A percentile compares a stretch with the other conserved stretches of the same genome.
These are phyloP conservation scores for Glandiceps talaboti DNA, from an alignment of 53 echinoderm and acorn worm species.

Conservation along the genomic window DNA sequence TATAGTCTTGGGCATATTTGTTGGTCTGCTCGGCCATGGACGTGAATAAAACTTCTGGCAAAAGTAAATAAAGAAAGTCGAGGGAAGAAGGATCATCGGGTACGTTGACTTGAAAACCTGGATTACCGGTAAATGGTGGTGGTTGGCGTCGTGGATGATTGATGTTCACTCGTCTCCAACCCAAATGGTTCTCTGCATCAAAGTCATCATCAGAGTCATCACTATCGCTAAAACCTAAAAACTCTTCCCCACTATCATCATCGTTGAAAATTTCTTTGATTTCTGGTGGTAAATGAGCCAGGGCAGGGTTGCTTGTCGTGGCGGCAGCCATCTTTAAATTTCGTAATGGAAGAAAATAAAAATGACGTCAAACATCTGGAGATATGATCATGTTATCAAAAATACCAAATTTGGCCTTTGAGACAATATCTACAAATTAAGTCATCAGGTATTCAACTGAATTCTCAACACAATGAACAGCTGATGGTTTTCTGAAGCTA, in stretches of 20 bases:
- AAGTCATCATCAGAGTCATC: slow-evolving; percentile 8
- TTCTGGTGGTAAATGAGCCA: neutral
- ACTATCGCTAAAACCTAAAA: neutral
- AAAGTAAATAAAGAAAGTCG: neutral
- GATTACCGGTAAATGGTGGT: neutral
- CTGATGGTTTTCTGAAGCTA: too few relatives aligned
- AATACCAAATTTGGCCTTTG: too few relatives aligned
- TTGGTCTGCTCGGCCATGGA: neutral
- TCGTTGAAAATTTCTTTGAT: slow-evolving; percentile 7
- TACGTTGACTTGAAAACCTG: neutral
- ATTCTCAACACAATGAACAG: too few relatives aligned
- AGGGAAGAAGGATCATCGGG: neutral
- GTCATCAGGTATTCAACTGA: too few relatives aligned
- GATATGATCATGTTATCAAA: too few relatives aligned
- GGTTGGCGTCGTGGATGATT: neutral
- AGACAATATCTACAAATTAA: too few relatives aligned
- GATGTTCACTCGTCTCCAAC: neutral
- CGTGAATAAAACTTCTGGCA: neutral
- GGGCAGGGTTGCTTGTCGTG: neutral
- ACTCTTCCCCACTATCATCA: slow-evolving; percentile 4
- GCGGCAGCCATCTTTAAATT: neutral
- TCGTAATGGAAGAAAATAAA: too few relatives aligned
- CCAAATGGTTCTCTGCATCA: neutral
- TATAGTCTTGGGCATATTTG: neutral
- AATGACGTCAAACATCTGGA: too few relatives aligned